phyloP scores from a whole-genome alignment of 2,888 invertebrate genomes.

The Crocallis elinguaria region DNA sequence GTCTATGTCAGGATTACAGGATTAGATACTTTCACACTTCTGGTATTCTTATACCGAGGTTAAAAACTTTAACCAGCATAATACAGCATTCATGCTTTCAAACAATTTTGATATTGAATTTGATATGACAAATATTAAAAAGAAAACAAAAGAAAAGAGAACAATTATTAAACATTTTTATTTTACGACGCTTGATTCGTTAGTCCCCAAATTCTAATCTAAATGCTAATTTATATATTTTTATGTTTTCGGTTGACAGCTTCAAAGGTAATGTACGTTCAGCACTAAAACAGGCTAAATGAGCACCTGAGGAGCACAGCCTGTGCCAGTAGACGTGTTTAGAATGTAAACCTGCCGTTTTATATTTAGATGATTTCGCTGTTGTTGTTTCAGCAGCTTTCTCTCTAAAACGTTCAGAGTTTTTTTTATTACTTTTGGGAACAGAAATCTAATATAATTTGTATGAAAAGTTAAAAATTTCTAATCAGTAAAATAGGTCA shows the following conservation, averaged over 20 bases:
- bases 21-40: too few species aligned
- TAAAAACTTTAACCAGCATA: too few species aligned
- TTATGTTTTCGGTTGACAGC: slow-evolving; percentile 20
- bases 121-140: too few species aligned
- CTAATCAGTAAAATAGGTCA: too few species aligned
- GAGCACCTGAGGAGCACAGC: slow-evolving; percentile 26
- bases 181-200: not conserved
- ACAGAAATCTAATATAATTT: not conserved
- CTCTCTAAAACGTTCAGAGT: not conserved
- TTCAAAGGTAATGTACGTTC: slow-evolving; percentile 18
- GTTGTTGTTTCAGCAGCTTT: slow-evolving; percentile 15
- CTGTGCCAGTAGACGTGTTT: slow-evolving; percentile 19
- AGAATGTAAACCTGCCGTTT: slow-evolving; percentile 20
- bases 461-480: too few species aligned
- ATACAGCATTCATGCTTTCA: too few species aligned
- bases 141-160: too few species aligned
- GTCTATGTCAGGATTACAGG: too few species aligned
- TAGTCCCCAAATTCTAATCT: slow-evolving; percentile 6
- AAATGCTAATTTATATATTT: slow-evolving; percentile 19
- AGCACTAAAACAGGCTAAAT: slow-evolving; percentile 23
- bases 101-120: too few species aligned
- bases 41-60: too few species aligned
- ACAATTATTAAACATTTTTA: not conserved
- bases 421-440: not conserved
- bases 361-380: slow-evolving; percentile 18